phyloP scores from a whole-genome alignment of 2,888 invertebrate species.

The Quadroppia sp. region DNA sequence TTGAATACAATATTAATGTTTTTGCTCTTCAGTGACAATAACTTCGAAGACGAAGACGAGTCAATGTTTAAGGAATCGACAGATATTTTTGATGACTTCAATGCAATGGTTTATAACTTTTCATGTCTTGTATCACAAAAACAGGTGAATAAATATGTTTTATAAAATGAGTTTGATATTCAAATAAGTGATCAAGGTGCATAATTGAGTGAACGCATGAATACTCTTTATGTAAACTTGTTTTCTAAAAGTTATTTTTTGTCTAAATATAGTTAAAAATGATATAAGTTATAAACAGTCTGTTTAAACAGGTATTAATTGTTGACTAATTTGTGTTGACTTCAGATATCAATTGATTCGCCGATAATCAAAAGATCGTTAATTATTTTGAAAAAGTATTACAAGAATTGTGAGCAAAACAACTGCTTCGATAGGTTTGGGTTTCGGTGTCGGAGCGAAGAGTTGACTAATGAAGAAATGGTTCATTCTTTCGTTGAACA shows the following conservation, averaged over 20 bases:
- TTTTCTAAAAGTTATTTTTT: neutral
- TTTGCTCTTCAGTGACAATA: neutral
- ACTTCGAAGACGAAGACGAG: neutral
- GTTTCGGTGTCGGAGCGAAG: neutral
- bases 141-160: neutral
- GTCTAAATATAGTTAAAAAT: neutral
- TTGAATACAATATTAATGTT: neutral
- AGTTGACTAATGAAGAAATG: neutral
- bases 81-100: constrained; percentile 19
- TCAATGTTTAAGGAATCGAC: neutral
- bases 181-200: too few relatives aligned
- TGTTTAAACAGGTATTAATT: neutral
- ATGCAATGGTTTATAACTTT: constrained; percentile 11
- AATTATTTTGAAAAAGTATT: neutral
- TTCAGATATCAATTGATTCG: constrained; percentile 3
- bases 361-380: neutral
- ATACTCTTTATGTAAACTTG: neutral
- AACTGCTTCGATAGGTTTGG: neutral
- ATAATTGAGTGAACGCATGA: too few relatives aligned
- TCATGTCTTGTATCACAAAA: neutral
- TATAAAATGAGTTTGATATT: neutral
- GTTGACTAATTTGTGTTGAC: neutral
- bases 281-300: too few relatives aligned
- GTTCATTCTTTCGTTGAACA: neutral
- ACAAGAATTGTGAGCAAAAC: neutral